Base-by-base conservation (phyloP, 2,797 vertebrate genomes). In the Argentina silus region DNA sequence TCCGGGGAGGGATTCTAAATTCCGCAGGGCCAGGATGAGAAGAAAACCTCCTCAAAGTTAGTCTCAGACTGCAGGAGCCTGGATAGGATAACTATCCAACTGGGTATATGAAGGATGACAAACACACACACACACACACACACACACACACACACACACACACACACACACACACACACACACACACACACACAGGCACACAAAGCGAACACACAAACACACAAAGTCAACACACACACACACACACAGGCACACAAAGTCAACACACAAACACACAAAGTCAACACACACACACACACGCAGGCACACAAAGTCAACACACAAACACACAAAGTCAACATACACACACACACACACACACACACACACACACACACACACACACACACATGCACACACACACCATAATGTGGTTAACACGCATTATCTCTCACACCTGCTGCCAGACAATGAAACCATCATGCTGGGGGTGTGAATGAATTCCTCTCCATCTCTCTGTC, bases 1-100 rank as follows among this genome's bases (percentile, higher is more conserved):
- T 79, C 73, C 43, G 50, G 74, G 75, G 84, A 83, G 65, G 63
- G 67, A 45, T 45, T 48, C 27, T 60, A n/a, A 4, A 74, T 75
- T 85, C 67, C 64, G 61, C 14, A 0, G 71, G 81, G 70, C 83
- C 79, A 80, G 69, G 68, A 85, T 73, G 72, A 70, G 73, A 73
- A 69, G 51, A 71, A 23, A 36, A 65, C 78, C 67, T 70, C 12
- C 15, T 48, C 51, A 47, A 78, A 72, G 74, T 82, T 75, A 71
- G 71, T 82, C 62, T 81, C 55, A 69, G 75, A 67, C 67, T 77
- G 80, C 78, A 74, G 63, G 78, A n/a, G 51, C 3, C 56, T 73
- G 48, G 48, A 75, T 8, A 81, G 82, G 77, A 83, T 4, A 70
- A 44, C 45, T 12, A 73, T 73, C 70, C 81, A 74, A 69, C 51